These are phyloP conservation scores for Plotosus lineatus DNA, from an alignment of 2,113 vertebrate species.

Conservation along the genomic window DNA sequence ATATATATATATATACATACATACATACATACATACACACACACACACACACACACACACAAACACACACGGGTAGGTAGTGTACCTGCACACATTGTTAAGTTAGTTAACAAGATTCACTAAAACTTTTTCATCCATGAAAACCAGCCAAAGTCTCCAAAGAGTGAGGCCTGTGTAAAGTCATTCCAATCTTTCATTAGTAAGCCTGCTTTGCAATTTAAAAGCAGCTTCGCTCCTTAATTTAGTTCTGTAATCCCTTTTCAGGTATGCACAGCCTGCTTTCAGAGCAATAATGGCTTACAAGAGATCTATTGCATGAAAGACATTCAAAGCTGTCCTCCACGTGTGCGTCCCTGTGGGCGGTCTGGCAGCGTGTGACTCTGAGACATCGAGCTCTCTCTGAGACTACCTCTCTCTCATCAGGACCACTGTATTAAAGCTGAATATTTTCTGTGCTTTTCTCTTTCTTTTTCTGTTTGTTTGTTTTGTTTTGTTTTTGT, in stretches of 20 bases:
- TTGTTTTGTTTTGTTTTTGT: background rate
- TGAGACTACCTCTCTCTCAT: slow-evolving; percentile 46
- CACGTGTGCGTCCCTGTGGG: slow-evolving; percentile 63
- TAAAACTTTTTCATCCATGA: background rate
- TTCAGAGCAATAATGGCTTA: slow-evolving; percentile 48
- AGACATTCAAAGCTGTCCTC: slow-evolving; percentile 66
- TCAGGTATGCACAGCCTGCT: slow-evolving; percentile 48
- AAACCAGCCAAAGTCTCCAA: slow-evolving; percentile 10
- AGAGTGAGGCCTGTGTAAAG: slow-evolving; percentile 13
- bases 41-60: no score
- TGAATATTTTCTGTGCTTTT: no score
- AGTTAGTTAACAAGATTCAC: background rate
- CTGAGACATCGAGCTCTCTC: slow-evolving; percentile 30
- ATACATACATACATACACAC: no score
- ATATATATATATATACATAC: no score
- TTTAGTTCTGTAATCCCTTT: slow-evolving; percentile 52
- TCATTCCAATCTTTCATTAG: slow-evolving; percentile 28
- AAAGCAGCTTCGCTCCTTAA: slow-evolving; percentile 9
- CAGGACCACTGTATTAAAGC: slow-evolving; percentile 35
- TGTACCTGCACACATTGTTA: background rate
- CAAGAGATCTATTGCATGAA: slow-evolving; percentile 58
- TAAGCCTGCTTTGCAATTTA: slow-evolving; percentile 39
- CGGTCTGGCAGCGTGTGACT: slow-evolving; percentile 53
- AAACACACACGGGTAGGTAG: no score
- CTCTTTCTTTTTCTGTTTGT: no score